phyloP scores from a whole-genome alignment of 2,113 vertebrate genomes.

The Vidua chalybeata region DNA sequence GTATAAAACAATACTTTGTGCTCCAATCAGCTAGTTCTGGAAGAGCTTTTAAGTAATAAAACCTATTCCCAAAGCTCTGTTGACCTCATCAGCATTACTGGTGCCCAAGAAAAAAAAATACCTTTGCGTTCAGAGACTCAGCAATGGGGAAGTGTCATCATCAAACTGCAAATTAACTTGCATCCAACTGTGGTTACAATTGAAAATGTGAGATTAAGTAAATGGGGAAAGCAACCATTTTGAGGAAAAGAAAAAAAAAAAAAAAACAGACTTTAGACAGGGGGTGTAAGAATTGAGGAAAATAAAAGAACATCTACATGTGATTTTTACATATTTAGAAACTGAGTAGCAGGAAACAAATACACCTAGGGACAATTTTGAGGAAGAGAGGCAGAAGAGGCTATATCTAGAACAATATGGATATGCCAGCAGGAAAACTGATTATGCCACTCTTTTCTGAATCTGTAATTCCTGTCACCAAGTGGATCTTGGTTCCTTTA shows the following conservation, averaged over 20 bases:
- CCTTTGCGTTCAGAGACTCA: background rate
- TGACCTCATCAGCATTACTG: background rate
- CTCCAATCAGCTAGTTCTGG: background rate
- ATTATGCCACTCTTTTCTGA: background rate
- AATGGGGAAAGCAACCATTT: background rate
- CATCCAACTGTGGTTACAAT: background rate
- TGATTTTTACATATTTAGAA: background rate
- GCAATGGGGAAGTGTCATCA: background rate
- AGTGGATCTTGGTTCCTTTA: background rate
- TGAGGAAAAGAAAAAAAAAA: rapidly evolving
- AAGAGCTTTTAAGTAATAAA: conserved; percentile 35
- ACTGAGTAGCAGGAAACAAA: background rate
- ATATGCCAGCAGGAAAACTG: background rate
- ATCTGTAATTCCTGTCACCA: background rate
- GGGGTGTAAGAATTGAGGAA: background rate
- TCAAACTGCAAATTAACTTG: conserved; percentile 7
- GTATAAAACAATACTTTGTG: conserved; percentile 1
- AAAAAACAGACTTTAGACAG: background rate
- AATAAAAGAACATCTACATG: background rate
- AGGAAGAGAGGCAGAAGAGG: background rate
- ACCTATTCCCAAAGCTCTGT: background rate
- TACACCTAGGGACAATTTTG: background rate
- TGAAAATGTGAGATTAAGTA: background rate
- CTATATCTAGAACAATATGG: background rate
- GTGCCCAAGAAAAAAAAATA: background rate